Base-by-base conservation (phyloP, 2,797 vertebrate species). In the Poeciliopsis gracilis region DNA sequence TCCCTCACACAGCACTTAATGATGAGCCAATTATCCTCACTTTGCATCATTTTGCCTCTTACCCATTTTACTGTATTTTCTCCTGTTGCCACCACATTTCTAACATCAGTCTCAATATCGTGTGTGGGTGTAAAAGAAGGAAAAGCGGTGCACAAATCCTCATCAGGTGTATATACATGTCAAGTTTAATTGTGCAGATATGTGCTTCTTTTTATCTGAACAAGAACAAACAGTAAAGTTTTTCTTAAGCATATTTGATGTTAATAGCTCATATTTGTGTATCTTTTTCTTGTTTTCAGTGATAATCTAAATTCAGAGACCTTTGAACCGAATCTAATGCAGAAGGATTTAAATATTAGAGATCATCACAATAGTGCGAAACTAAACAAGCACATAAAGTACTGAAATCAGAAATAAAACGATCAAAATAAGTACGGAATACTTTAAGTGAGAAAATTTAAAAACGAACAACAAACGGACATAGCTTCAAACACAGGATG, bases 11-110 rank as follows among this genome's bases (percentile, higher is more conserved):
- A 13, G 55, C 4, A 18, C 53, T 55, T 80, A 71, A 55, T 46
- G 5, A 77, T 74, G 67, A 86, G 73, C 81, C 83, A 80, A 75
- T 90, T 87, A 82, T 75, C 30, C 73, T 5, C 63, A 83, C 81
- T 80, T 80, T 78, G 82, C 15, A 5, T 67, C 61, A 81, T 77
- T 88, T 84, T 66, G 55, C 67, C 33, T 71, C 67, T 72, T 72
- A 51, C 61, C 81, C 33, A 63, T 41, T 57, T 51, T 51, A 55
- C 61, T 49, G 63, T 55, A 57, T 4, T 5, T 63, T 72, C 49
- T 30, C 43, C 59, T 36, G 45, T 45, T 79, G 53, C 15, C 8
- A 23, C 36, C 25, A 36, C 45, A n/a, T 36, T 47, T 41, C 41
- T 66, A 67, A 41, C 4, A 20, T 80, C 79, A 28, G 15, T 78